These are phyloP conservation scores for Synanthedon myopaeformis DNA, from an alignment of 2,888 invertebrate species.

Conservation along the genomic window DNA sequence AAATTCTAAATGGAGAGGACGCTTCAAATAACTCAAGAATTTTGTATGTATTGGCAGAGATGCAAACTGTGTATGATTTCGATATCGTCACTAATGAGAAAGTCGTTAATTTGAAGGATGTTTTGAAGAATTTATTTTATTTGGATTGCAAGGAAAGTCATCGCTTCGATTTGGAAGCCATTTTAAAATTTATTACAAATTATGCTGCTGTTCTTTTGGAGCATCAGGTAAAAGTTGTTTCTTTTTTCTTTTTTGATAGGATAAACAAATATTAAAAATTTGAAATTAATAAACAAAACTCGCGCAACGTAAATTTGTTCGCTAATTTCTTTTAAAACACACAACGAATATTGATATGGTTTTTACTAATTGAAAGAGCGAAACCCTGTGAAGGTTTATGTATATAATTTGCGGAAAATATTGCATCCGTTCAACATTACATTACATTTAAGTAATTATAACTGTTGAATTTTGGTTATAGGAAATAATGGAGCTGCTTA, in stretches of 20 bases:
- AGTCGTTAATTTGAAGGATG: slow-evolving; percentile 9
- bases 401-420: no score
- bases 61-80: slow-evolving; percentile 10
- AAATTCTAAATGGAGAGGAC: slow-evolving; percentile 3
- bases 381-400: no score
- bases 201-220: slow-evolving; percentile 20
- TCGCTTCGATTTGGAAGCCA: slow-evolving; percentile 11
- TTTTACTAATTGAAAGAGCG: no score
- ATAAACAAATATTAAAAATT: no score
- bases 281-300: no score
- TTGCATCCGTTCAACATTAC: no score
- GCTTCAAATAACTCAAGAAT: slow-evolving; percentile 1
- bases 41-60: slow-evolving; percentile 11
- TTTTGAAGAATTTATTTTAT: slow-evolving; percentile 10
- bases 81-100: slow-evolving; percentile 8
- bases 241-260: no score
- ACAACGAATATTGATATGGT: no score
- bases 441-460: background rate
- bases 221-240: slow-evolving; percentile 17
- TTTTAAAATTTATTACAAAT: slow-evolving; percentile 22
- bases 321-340: no score
- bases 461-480: background rate
- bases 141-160: slow-evolving; percentile 3
- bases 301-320: no score
- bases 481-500: background rate